Percentiles rank a stretch among this genome's conserved stretches.
phyloP scores from a whole-genome alignment of 2,113 vertebrate genomes.

The Macrotus californicus region DNA sequence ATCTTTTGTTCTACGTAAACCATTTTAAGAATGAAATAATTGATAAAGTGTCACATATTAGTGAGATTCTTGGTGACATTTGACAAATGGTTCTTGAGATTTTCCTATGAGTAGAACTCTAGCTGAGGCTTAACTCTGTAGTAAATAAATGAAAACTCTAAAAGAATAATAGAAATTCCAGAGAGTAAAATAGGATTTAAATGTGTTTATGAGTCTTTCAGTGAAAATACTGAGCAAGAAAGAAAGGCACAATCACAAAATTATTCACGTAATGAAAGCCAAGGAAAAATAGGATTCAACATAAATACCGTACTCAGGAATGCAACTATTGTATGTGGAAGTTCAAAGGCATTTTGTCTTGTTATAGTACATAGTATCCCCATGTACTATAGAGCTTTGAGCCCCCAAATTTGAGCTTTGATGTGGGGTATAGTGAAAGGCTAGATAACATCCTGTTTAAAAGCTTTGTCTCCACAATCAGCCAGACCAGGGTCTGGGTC shows the following conservation, averaged over 20 bases:
- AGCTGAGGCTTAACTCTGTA: not conserved
- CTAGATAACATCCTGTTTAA: not conserved
- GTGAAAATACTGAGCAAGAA: constrained; percentile 11
- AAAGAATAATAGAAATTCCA: constrained; percentile 2
- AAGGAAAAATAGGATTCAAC: not conserved
- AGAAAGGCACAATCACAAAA: constrained; percentile 22
- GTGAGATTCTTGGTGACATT: not conserved
- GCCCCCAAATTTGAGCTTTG: not conserved
- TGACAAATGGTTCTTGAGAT: not conserved
- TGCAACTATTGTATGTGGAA: not conserved
- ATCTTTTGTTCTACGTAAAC: constrained; percentile 10
- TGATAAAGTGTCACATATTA: not conserved
- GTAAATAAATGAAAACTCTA: not conserved
- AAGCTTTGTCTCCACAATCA: not conserved
- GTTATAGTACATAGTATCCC: not conserved
- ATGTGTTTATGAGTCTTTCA: constrained; percentile 2
- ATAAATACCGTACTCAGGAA: not conserved
- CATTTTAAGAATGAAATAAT: not conserved
- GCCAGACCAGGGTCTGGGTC: not conserved
- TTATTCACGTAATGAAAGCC: constrained; percentile 1
- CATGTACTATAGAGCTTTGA: not conserved
- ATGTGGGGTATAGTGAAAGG: not conserved
- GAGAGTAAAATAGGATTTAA: not conserved
- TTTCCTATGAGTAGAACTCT: not conserved
- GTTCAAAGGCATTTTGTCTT: constrained; percentile 28